These are phyloP conservation scores for Acanthisitta chloris DNA, from an alignment of 2,113 vertebrate genomes.

Conservation along the genomic window DNA sequence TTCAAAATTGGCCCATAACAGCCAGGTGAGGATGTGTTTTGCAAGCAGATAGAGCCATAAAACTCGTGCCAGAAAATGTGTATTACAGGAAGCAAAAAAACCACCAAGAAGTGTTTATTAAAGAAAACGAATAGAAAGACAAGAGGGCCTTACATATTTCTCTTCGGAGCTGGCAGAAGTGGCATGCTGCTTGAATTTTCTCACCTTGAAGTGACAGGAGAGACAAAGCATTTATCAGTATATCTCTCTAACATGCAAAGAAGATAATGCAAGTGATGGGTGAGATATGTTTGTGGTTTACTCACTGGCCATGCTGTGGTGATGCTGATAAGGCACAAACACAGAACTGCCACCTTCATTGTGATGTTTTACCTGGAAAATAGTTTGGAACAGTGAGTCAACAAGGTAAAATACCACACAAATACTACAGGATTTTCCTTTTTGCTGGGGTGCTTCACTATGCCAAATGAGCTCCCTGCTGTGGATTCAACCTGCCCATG, in stretches of 20 bases:
- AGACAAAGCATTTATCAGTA: background rate
- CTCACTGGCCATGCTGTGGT: slow-evolving; percentile 72
- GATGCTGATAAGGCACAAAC: slow-evolving; percentile 70
- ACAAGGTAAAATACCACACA: background rate
- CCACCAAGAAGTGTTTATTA: background rate
- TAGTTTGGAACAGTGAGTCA: background rate
- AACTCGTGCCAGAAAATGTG: background rate
- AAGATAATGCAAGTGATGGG: background rate
- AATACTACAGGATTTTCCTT: background rate
- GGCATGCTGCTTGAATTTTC: slow-evolving; percentile 6
- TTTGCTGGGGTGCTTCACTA: background rate
- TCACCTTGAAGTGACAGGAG: slow-evolving; percentile 53
- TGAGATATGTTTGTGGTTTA: background rate
- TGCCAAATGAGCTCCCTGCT: background rate
- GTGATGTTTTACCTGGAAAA: slow-evolving; percentile 50
- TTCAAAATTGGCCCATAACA: background rate
- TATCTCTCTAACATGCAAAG: background rate
- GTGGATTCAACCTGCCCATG: background rate
- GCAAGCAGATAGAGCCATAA: background rate
- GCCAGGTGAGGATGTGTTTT: background rate
- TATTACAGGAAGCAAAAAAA: background rate
- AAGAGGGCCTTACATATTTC: slow-evolving; percentile 63
- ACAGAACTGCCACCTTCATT: slow-evolving; percentile 72
- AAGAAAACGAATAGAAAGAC: background rate
- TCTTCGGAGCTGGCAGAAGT: slow-evolving; percentile 70